Evolutionary conservation across 2,888 invertebrate species (phyloP), one percentile per base, ranked within the genome.

Genomic region (Lymantria monacha): DNA sequence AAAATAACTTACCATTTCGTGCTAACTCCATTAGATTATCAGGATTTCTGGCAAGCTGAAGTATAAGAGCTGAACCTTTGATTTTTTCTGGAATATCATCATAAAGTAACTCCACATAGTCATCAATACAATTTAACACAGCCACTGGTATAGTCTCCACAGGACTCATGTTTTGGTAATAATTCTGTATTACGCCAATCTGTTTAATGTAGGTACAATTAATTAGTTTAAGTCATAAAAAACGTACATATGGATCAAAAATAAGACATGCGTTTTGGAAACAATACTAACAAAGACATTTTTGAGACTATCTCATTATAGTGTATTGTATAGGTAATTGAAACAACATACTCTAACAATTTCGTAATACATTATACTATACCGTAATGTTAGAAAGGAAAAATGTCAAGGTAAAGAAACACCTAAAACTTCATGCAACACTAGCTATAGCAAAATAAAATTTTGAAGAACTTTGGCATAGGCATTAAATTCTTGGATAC

Each of bases 41-140:
- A 10, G 97, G 96, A 85, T 97, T 96, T 74, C 98, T 93, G 3
- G 98, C 97, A 57, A 99, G 93, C 84, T 98, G 97, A 46, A 98
- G 92, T 61, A 99, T 97, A 59, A 97, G 92, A 30, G 96, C 95
- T 7, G 99, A 97, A 30, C 98, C 99, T 81, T 95, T 95, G 44
- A 98, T 95, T 92, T 99, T 98, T 74, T 98, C 98, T 31, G 95
- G 93, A 76, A 96, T 94, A 64, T 98, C 98, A 87, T 99, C 99
- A 85, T 99, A 99, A 14, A 99, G 92, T 59, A 99, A 88, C 85
- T 99, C 99, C 49, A 99, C 96, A 87, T 99, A 99, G 70, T 96
- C 96, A 79, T 99, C 97, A 59, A 99, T 93, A 79, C 95, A 95
- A 77, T 96, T 96, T 62, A 98, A 95, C 59, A 96, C 92, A 42